Percentiles rank a stretch among this genome's conserved stretches.
Evolutionary conservation across 1,140 invertebrate species (phyloP).

Genomic region (Lutraria rhynchaena): DNA sequence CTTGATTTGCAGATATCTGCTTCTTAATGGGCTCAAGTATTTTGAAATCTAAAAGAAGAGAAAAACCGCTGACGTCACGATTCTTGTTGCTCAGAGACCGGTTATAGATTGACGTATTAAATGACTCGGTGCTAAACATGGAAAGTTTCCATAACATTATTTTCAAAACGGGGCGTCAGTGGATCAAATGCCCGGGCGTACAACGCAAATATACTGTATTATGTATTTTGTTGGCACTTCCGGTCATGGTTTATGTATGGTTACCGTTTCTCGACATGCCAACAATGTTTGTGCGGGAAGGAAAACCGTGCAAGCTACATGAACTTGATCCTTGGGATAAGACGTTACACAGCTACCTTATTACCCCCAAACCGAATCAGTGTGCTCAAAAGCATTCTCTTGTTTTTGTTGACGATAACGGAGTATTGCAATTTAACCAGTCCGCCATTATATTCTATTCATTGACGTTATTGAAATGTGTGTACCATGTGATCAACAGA

Average conservation of each 20-base stretch:
- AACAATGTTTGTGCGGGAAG: not conserved
- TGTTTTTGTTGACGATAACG: conserved; percentile 45
- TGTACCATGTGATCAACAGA: conserved; percentile 9
- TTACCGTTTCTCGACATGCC: not conserved
- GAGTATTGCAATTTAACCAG: conserved; percentile 27
- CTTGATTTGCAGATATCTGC: too few species aligned
- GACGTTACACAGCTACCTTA: not conserved
- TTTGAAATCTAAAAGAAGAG: too few species aligned
- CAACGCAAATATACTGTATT: not conserved
- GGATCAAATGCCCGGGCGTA: too few species aligned
- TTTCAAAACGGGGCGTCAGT: too few species aligned
- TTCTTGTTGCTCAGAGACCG: too few species aligned
- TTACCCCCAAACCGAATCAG: not conserved
- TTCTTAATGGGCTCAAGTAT: too few species aligned
- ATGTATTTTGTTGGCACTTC: not conserved
- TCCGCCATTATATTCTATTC: conserved; percentile 22
- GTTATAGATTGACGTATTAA: too few species aligned
- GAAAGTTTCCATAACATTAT: too few species aligned
- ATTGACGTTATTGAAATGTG: conserved; percentile 38
- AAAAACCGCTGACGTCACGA: too few species aligned
- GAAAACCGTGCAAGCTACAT: conserved; percentile 45
- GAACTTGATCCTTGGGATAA: conserved; percentile 56
- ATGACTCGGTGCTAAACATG: too few species aligned
- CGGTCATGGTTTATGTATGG: not conserved
- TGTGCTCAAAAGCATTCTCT: conserved; percentile 31